Evolutionary conservation across 2,113 vertebrate genomes (phyloP).

Genomic region (Toxostoma redivivum): DNA sequence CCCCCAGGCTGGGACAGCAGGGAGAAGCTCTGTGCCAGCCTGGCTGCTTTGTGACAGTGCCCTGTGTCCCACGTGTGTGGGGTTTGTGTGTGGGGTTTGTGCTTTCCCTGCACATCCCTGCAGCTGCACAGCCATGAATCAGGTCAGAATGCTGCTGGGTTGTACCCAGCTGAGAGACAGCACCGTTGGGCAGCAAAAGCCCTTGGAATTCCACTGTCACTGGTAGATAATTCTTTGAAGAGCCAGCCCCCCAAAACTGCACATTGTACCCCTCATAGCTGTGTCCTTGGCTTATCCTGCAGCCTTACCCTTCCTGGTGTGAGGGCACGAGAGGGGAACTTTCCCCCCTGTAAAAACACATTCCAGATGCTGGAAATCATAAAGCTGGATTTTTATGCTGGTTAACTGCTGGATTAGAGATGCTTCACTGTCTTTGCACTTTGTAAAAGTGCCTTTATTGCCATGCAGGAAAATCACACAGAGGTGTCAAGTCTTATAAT

Average conservation of each 20-base stretch:
- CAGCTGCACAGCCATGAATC: not conserved
- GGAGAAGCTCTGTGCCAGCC: not conserved
- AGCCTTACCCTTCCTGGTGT: not conserved
- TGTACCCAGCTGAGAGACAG: not conserved
- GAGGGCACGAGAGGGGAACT: not conserved
- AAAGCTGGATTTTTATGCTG: not conserved
- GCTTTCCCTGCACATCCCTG: not conserved
- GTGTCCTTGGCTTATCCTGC: not conserved
- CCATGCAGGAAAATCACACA: not conserved
- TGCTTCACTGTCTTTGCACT: not conserved
- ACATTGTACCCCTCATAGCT: fast-evolving
- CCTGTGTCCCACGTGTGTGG: fast-evolving
- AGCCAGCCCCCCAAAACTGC: not conserved
- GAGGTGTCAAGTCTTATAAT: not conserved
- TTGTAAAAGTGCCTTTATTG: not conserved
- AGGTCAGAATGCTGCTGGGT: not conserved
- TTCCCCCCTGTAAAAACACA: not conserved
- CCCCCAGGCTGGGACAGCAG: not conserved
- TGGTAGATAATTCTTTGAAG: not conserved
- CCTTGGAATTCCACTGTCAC: not conserved
- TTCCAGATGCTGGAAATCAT: not conserved
- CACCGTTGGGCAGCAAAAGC: not conserved
- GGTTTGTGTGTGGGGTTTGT: not conserved
- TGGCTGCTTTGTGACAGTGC: not conserved
- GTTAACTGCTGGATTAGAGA: not conserved